Conservation (phyloP, 2,113 vertebrate genomes). For the Enhydra lutris region DNA sequence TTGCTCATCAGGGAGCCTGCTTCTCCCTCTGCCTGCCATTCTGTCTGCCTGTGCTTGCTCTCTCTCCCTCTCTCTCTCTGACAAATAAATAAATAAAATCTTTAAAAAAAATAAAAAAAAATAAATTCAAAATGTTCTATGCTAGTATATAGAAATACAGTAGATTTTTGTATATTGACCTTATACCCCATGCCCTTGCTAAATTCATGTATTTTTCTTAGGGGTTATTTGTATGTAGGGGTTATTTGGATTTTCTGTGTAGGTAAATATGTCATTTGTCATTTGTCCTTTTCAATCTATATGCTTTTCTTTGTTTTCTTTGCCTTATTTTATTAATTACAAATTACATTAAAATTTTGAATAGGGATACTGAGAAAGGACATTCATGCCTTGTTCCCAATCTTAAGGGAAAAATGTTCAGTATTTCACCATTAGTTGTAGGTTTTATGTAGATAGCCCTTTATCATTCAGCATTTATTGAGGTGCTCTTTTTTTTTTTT, state of each 20-base stretch:
- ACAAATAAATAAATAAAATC: no score
- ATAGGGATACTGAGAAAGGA: neutral
- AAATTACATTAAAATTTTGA: neutral
- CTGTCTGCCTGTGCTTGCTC: no score
- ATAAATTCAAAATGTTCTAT: neutral
- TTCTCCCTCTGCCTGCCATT: no score
- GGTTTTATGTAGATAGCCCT: neutral
- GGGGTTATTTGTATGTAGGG: neutral
- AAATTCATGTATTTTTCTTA: neutral
- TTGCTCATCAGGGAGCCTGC: no score
- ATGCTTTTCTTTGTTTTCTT: neutral
- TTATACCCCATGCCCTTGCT: neutral
- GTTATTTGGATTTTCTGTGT: neutral
- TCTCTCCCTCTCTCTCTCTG: no score
- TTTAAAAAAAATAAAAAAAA: no score
- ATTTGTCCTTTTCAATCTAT: neutral
- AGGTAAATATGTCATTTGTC: neutral
- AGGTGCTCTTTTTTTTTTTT: neutral
- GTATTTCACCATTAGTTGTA: neutral
- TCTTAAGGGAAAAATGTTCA: neutral
- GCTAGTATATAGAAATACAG: neutral
- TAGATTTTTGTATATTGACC: neutral
- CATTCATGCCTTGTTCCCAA: neutral
- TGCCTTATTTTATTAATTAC: neutral
- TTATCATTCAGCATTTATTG: neutral